phyloP scores from a whole-genome alignment of 2,797 vertebrate genomes.

The Gadopsis bispinosus region DNA sequence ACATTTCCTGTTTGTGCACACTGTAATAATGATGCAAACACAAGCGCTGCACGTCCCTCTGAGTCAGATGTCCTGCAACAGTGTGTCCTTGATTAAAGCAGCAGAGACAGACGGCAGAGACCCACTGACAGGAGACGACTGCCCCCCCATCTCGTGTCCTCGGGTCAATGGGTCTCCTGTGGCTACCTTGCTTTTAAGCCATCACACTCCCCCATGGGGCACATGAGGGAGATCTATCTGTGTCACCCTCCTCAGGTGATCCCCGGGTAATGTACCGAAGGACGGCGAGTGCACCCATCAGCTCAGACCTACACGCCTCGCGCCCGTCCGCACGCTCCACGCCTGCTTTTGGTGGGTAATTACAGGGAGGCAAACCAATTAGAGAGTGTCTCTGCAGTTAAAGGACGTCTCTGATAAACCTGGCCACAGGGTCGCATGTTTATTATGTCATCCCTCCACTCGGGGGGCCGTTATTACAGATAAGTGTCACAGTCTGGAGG shows the following conservation, averaged over 20 bases:
- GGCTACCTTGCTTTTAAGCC: conserved; percentile 82
- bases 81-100: conserved; percentile 94
- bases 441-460: conserved; percentile 78
- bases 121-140: conserved; percentile 83
- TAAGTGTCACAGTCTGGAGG: conserved; percentile 73
- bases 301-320: conserved; percentile 48
- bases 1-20: no score
- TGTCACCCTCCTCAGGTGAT: conserved; percentile 74
- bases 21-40: no score
- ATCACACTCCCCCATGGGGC: conserved; percentile 77
- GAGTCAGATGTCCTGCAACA: conserved; percentile 10
- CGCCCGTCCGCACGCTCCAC: conserved; percentile 10
- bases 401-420: conserved; percentile 77
- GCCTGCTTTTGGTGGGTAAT: conserved; percentile 71
- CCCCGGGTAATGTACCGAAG: conserved; percentile 75
- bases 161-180: conserved; percentile 82
- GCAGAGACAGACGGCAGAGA: conserved; percentile 89
- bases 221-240: conserved; percentile 80
- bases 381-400: conserved; percentile 77
- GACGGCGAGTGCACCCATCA: conserved; percentile 71
- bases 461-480: conserved; percentile 70
- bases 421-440: conserved; percentile 79
- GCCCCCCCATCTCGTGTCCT: conserved; percentile 70
- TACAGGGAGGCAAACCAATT: conserved; percentile 81
- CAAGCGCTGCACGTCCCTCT: no score